Evolutionary conservation across 2,113 vertebrate species (phyloP), one percentile per base, ranked within the genome.

Genomic region (Tenebrosternarchus preto): DNA sequence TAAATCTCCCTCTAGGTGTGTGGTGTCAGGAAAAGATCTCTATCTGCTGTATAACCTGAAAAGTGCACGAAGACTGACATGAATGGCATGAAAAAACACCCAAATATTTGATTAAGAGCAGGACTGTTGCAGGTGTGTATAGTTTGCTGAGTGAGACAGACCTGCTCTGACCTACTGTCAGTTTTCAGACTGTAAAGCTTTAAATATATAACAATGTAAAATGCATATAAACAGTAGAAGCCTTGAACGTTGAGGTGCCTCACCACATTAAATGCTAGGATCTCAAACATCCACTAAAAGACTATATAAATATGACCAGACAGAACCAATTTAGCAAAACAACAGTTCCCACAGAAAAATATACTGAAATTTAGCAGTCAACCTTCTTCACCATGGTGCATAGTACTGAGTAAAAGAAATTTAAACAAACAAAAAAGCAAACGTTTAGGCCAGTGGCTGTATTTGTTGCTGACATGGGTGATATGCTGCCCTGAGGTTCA

Each of bases 331-430:
- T 39, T 46, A 61, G 31, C 27, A 25, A 64, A 72, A 74, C 43
- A 50, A 70, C 57, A 56, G 50, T 76, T 78, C 22, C 56, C 43
- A 31, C 25, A 72, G 70, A 80, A 84, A 84, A 79, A 78, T 79
- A 39, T 73, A 27, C 56, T 64, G 43, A 74, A 53, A 71, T 4
- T 79, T 85, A 78, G 80, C 80, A 70, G 24, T 70, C 56, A 61
- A 17, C 31, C 33, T 15, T 1, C 33, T 15, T 1, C 43, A 69
- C 11, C 24, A 71, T 43, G 50, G 15, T 29, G n/a, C 27, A 46
- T 5, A 25, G n/a, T 43, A 57, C 9, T 25, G 50, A 11, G 6
- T 12, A 77, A 33, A 77, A 57, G 4, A 56, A 56, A 68, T 9
- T 56, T n/a, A 36, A 24, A 57, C 46, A 1, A 56, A 36, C 39